Conservation (phyloP, 2,113 vertebrate genomes). For the Caloenas nicobarica region DNA sequence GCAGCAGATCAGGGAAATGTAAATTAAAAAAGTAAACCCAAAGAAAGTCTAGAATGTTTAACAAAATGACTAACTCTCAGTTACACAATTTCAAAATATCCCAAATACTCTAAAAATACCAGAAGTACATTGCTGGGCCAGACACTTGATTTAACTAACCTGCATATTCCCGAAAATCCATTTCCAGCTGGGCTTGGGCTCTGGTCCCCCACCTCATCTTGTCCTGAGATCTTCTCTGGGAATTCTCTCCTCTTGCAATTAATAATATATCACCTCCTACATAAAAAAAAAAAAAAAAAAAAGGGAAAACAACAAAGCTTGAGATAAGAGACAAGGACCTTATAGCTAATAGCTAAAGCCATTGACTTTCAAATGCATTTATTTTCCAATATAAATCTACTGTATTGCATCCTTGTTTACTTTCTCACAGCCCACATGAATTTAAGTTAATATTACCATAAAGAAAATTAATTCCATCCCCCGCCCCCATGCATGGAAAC, state of each 20-base stretch:
- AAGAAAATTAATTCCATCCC: conserved; percentile 19
- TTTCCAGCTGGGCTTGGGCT: not conserved
- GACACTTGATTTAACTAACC: not conserved
- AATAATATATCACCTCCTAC: not conserved
- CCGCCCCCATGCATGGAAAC: not conserved
- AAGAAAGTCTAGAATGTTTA: not conserved
- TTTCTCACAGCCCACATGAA: not conserved
- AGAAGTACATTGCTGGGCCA: not conserved
- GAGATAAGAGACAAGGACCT: not conserved
- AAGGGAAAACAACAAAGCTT: not conserved
- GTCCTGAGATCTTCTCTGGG: not conserved
- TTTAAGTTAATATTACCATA: not conserved
- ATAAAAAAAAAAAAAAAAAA: no score
- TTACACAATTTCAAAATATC: not conserved
- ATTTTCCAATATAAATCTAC: not conserved
- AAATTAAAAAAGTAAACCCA: not conserved
- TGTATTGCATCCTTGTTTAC: conserved; percentile 1
- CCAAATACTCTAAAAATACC: not conserved
- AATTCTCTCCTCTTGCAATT: not conserved
- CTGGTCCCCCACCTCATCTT: not conserved
- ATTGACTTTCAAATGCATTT: conserved; percentile 41
- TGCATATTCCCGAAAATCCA: not conserved
- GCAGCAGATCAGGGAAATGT: not conserved
- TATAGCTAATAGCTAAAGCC: not conserved
- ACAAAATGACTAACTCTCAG: not conserved